phyloP scores from a whole-genome alignment of 2,888 invertebrate genomes.

The Patella caerulea region DNA sequence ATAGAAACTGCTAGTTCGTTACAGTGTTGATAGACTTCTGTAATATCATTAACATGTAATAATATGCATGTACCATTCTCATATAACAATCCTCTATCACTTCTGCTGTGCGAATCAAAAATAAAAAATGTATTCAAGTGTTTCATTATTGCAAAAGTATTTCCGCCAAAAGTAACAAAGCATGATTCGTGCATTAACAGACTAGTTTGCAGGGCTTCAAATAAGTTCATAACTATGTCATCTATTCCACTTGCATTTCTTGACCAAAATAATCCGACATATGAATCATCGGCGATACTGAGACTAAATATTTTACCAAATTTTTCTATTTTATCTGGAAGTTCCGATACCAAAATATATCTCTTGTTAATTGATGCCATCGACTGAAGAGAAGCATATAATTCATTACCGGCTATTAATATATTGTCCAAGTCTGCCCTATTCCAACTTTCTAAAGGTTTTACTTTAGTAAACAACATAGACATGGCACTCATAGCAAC shows the following conservation, averaged over 20 bases:
- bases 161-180: not conserved
- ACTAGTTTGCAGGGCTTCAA: not conserved
- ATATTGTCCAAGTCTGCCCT: not conserved
- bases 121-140: not conserved
- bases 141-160: constrained; percentile 7
- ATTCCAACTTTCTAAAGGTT: not conserved
- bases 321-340: too few species aligned
- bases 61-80: not conserved
- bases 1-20: too few species aligned
- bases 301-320: too few species aligned
- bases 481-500: not conserved
- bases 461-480: not conserved
- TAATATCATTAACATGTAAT: not conserved
- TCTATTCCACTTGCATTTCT: not conserved
- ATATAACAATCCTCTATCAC: not conserved
- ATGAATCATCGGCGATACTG: too few species aligned
- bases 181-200: not conserved
- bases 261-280: too few species aligned
- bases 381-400: not conserved
- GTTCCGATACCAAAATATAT: too few species aligned
- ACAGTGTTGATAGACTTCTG: too few species aligned
- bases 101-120: not conserved
- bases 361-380: too few species aligned
- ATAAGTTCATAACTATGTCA: not conserved
- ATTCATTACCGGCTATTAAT: not conserved